phyloP scores from a whole-genome alignment of 2,888 invertebrate species.

The Gymnosoma rotundatum region DNA sequence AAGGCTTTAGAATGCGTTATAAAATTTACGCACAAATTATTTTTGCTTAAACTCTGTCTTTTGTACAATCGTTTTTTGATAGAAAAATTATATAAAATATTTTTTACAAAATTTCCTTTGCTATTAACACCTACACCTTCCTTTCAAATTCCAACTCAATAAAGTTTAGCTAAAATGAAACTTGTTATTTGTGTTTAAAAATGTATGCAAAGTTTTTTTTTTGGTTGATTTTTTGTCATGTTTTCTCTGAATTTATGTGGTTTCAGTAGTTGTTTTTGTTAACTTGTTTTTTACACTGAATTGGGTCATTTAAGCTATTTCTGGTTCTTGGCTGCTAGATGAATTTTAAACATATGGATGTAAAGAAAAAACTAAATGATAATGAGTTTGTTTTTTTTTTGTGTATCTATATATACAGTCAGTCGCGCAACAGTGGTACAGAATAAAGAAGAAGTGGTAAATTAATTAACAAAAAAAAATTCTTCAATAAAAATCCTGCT shows the following conservation, averaged over 20 bases:
- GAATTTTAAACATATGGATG: slow-evolving; percentile 10
- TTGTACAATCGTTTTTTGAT: too few relatives aligned
- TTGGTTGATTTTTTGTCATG: slow-evolving; percentile 1
- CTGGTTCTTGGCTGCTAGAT: slow-evolving; percentile 41
- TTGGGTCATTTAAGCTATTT: slow-evolving; percentile 56
- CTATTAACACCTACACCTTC: too few relatives aligned
- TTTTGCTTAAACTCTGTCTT: too few relatives aligned
- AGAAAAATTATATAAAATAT: too few relatives aligned
- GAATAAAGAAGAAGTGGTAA: neutral
- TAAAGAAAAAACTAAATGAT: neutral
- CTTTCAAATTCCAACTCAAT: too few relatives aligned
- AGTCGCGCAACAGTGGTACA: slow-evolving; percentile 4
- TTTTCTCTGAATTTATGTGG: too few relatives aligned
- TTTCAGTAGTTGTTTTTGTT: slow-evolving; percentile 1
- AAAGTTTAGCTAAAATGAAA: neutral
- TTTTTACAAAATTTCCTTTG: too few relatives aligned
- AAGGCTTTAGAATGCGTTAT: too few relatives aligned
- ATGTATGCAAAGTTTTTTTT: slow-evolving; percentile 52
- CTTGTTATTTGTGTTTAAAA: slow-evolving; percentile 30
- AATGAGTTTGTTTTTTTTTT: slow-evolving; percentile 6
- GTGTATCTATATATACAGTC: neutral
- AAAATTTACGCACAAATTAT: too few relatives aligned
- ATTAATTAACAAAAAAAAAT: neutral
- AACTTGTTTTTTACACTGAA: slow-evolving; percentile 36
- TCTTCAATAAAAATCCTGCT: too few relatives aligned